Evolutionary conservation across 2,113 vertebrate genomes (phyloP).

Genomic region (Pteruthius melanotis): DNA sequence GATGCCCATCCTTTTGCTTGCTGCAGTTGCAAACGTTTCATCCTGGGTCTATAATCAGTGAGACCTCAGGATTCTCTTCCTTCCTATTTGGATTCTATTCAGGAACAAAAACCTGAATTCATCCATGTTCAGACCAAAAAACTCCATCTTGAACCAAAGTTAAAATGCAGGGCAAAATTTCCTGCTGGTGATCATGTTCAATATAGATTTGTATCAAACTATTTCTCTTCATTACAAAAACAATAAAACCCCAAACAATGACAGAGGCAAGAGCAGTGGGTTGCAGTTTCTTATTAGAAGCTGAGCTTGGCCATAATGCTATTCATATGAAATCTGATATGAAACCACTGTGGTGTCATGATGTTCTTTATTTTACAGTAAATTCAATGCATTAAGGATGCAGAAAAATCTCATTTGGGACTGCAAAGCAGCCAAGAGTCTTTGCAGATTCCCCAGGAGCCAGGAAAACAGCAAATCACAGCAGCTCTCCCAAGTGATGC

Average conservation of each 20-base stretch:
- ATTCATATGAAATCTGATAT: slow-evolving; percentile 25
- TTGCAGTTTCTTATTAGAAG: neutral
- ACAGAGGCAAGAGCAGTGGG: neutral
- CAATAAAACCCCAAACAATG: neutral
- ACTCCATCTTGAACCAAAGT: neutral
- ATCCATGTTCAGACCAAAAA: neutral
- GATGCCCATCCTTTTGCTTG: neutral
- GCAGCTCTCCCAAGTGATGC: neutral
- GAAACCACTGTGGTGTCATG: slow-evolving; percentile 9
- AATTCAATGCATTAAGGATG: slow-evolving; percentile 56
- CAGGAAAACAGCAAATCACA: neutral
- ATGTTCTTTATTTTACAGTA: slow-evolving; percentile 15
- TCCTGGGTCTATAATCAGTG: neutral
- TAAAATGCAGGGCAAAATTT: neutral
- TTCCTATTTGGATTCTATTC: neutral
- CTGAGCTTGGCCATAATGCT: neutral
- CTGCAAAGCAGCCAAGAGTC: neutral
- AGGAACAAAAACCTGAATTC: neutral
- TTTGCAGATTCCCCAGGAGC: neutral
- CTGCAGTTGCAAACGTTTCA: neutral
- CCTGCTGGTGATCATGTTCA: neutral
- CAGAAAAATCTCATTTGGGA: slow-evolving; percentile 38
- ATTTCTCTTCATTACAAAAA: slow-evolving; percentile 7
- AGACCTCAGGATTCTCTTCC: neutral
- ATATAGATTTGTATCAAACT: neutral